Conservation (phyloP, 1,140 invertebrate genomes). For the Drosophila micromelanica region DNA sequence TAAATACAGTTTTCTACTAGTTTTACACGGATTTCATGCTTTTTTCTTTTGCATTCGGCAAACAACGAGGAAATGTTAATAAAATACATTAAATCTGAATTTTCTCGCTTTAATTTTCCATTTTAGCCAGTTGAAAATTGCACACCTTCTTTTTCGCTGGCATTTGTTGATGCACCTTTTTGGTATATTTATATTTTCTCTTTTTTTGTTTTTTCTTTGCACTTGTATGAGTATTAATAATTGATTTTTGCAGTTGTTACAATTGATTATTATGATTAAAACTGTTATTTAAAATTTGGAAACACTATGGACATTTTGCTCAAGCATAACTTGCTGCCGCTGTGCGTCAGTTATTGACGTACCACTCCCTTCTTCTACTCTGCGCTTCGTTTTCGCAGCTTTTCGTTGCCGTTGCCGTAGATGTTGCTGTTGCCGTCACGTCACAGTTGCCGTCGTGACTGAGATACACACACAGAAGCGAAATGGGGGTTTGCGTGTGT, state of each 20-base stretch:
- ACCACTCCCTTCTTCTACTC: constrained; percentile 83
- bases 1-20: constrained; percentile 45
- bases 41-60: constrained; percentile 1
- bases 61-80: constrained; percentile 9
- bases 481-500: constrained; percentile 3
- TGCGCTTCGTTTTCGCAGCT: constrained; percentile 74
- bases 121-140: constrained; percentile 54
- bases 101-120: constrained; percentile 60
- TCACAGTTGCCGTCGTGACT: constrained; percentile 49
- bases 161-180: constrained; percentile 30
- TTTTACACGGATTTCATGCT: constrained; percentile 18
- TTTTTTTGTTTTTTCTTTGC: constrained; percentile 24
- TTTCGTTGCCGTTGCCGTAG: constrained; percentile 53
- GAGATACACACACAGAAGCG: constrained; percentile 31
- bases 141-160: constrained; percentile 41
- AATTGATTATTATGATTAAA: constrained; percentile 39
- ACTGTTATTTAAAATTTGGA: constrained; percentile 17
- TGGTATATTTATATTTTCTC: not conserved
- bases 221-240: constrained; percentile 37
- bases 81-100: constrained; percentile 9
- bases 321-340: constrained; percentile 66
- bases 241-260: constrained; percentile 48
- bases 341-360: constrained; percentile 85
- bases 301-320: constrained; percentile 63
- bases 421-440: constrained; percentile 60